Conservation (phyloP, 2,113 vertebrate species). For the Phasianus colchicus region DNA sequence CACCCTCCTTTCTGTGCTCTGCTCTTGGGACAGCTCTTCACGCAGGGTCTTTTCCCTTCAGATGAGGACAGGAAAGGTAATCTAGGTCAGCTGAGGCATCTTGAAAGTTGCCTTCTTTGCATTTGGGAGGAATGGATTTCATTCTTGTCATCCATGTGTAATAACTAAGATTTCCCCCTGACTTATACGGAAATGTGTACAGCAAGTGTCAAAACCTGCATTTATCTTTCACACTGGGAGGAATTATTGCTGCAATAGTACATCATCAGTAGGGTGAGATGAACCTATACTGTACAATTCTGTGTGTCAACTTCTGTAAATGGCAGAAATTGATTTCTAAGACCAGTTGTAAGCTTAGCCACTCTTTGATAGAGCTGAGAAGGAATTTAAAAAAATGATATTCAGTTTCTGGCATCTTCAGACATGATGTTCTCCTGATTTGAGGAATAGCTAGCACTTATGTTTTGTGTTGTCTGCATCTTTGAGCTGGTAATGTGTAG, state of each 20-base stretch:
- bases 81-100: neutral
- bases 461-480: neutral
- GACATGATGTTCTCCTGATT: neutral
- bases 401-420: neutral
- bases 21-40: neutral
- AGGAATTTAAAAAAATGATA: neutral
- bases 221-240: neutral
- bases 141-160: neutral
- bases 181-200: neutral
- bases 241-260: neutral
- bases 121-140: neutral
- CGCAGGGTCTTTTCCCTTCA: neutral
- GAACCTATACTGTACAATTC: neutral
- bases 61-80: no score
- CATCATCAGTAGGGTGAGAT: fast-evolving
- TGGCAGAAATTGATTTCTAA: neutral
- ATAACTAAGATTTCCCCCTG: neutral
- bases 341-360: neutral
- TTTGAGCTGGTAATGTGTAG: neutral
- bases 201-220: neutral
- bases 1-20: neutral
- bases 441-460: fast-evolving
- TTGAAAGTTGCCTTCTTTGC: neutral
- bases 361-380: neutral
- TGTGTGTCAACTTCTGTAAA: neutral